Evolutionary conservation across 2,888 invertebrate species (phyloP).

Genomic region (Doris montereyensis): DNA sequence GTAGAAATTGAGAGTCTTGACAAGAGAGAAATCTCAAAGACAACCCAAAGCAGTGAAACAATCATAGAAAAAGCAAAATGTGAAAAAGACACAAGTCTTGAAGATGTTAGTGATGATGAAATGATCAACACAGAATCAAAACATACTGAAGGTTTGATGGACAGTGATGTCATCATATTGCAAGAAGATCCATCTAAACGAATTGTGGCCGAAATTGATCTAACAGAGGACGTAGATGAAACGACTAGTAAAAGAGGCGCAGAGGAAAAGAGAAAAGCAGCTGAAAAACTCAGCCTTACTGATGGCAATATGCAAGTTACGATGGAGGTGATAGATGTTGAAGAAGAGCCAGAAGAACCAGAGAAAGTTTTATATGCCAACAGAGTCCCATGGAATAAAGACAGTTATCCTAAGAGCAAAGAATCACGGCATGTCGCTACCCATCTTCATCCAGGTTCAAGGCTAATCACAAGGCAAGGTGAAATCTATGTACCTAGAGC

Average conservation of each 20-base stretch:
- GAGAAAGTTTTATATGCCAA: slow-evolving; percentile 32
- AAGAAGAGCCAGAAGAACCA: not conserved
- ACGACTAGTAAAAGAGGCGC: too few species aligned
- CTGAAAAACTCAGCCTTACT: slow-evolving; percentile 23
- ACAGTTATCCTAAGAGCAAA: too few species aligned
- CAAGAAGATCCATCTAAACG: not conserved
- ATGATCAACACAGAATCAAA: not conserved
- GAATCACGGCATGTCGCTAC: too few species aligned
- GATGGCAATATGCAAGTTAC: slow-evolving; percentile 31
- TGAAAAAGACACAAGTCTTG: not conserved
- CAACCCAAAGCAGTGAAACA: not conserved
- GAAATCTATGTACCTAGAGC: too few species aligned
- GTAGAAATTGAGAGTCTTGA: too few species aligned
- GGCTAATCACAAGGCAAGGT: too few species aligned
- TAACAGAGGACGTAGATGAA: slow-evolving; percentile 30
- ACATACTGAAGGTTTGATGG: not conserved
- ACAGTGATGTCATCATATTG: slow-evolving; percentile 35
- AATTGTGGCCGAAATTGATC: slow-evolving; percentile 32
- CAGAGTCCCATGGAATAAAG: not conserved
- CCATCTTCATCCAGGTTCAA: too few species aligned
- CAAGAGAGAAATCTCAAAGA: not conserved
- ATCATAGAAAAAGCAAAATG: not conserved
- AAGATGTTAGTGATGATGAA: slow-evolving; percentile 42
- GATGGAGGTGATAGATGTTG: slow-evolving; percentile 40
- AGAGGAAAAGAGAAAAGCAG: not conserved